Base-by-base conservation (phyloP, 2,888 invertebrate genomes). In the Papilio demoleus region DNA sequence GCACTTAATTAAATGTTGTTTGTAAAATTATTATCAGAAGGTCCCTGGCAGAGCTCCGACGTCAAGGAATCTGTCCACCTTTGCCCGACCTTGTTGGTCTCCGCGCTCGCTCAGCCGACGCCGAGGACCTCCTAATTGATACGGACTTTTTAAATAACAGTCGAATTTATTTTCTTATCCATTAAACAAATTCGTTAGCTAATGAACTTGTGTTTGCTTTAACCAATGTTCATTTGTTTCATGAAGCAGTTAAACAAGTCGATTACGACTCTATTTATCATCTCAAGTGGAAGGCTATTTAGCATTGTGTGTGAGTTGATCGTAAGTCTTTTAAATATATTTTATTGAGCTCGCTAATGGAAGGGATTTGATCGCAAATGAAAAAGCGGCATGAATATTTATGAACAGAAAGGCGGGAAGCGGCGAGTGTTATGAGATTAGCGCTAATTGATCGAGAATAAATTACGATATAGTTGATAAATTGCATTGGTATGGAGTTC, bases 1-100 rank as follows among this genome's bases (percentile, higher is more conserved):
- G 14, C 19, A 56, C 56, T 65, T 65, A 65, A 65, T 65, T 65
- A 65, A 58, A 40, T 56, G 53, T 58, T 42, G 65, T 58, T 56
- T 65, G 65, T 65, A 19, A 65, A 56, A 65, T 65, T 42, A 65
- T 65, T 65, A 65, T 56, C 17, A 31, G 1, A 31, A 45, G 42
- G 19, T 45, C 40, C 17, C 12, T 9, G n/a, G 31, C 31, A 5
- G 17, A 62, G 45, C 5, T 27, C 45, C n/a, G 9, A 12, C 4
- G 9, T 6, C 12, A 5, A 8, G 36, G 58, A 50, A 27, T 27
- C 24, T 5, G 24, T 50, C 5, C 14, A 50, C 22, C 50, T 50
- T 50, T 11, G 45, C 2, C 42, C 36, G 36, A 36, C 36, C 36
- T 36, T 12, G 5, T 9, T 12, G 42, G 9, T 19, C 45, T 19